Conservation (phyloP, 2,113 vertebrate species). For the Struthio camelus region DNA sequence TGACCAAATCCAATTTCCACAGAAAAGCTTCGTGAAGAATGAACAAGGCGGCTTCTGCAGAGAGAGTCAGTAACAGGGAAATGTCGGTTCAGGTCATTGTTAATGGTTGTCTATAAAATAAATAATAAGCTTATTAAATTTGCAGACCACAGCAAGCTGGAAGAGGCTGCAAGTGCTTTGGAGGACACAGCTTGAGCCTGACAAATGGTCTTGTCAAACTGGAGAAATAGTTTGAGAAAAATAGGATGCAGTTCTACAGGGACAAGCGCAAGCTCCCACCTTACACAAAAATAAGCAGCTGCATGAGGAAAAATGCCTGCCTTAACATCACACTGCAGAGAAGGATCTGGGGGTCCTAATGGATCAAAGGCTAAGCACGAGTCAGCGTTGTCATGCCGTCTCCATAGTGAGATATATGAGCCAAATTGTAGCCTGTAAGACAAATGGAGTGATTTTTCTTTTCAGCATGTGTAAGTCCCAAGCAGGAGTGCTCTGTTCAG, state of each 20-base stretch:
- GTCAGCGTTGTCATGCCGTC: accelerated
- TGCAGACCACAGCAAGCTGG: background rate
- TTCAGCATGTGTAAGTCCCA: background rate
- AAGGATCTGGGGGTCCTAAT: background rate
- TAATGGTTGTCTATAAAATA: slow-evolving; percentile 24
- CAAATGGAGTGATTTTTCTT: background rate
- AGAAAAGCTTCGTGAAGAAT: background rate
- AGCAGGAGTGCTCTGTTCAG: background rate
- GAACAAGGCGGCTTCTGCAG: background rate
- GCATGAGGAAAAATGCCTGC: background rate
- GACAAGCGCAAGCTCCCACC: background rate
- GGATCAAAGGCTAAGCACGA: background rate
- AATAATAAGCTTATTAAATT: slow-evolving; percentile 34
- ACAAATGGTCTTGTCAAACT: slow-evolving; percentile 31
- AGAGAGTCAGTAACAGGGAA: background rate
- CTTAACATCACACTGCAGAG: background rate
- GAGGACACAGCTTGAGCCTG: background rate
- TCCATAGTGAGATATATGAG: background rate
- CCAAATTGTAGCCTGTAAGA: background rate
- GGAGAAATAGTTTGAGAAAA: slow-evolving; percentile 21
- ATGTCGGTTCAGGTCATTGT: background rate
- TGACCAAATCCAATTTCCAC: background rate
- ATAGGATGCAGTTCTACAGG: background rate
- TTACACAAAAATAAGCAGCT: background rate
- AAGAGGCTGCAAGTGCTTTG: background rate